Evolutionary conservation across 2,113 vertebrate genomes (phyloP).

Genomic region (Odocoileus virginianus): DNA sequence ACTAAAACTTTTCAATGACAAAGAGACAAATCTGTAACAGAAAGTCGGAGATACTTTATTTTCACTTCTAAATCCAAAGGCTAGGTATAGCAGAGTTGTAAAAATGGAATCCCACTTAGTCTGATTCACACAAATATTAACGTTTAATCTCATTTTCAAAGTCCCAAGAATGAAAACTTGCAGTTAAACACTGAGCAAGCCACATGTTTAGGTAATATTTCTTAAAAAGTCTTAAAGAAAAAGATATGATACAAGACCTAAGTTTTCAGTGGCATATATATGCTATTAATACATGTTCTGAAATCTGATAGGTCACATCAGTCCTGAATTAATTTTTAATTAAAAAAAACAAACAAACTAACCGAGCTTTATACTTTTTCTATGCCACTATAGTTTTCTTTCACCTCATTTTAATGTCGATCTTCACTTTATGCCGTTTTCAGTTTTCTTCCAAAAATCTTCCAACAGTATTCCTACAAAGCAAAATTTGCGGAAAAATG

Average conservation of each 20-base stretch:
- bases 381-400: conserved; percentile 98
- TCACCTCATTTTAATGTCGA: conserved; percentile 99
- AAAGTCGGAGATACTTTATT: conserved; percentile 89
- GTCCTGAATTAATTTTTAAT: conserved; percentile 85
- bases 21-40: conserved; percentile 85
- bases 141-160: conserved; percentile 84
- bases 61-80: conserved; percentile 86
- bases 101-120: conserved; percentile 85
- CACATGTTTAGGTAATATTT: conserved; percentile 84
- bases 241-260: conserved; percentile 83
- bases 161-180: conserved; percentile 87
- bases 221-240: conserved; percentile 85
- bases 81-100: conserved; percentile 84
- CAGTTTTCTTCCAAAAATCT: conserved; percentile 87
- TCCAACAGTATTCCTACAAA: conserved; percentile 82
- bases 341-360: conserved; percentile 75
- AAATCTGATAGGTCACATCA: conserved; percentile 83
- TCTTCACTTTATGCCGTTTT: conserved; percentile 90
- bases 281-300: conserved; percentile 83
- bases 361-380: conserved; percentile 88
- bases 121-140: conserved; percentile 86
- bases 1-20: conserved; percentile 84
- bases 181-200: conserved; percentile 87
- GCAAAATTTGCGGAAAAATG: conserved; percentile 84
- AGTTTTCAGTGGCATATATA: conserved; percentile 84